Percentiles rank a stretch among this genome's conserved stretches.
Evolutionary conservation across 2,797 vertebrate species (phyloP).

Genomic region (Melanotaenia boesemani): DNA sequence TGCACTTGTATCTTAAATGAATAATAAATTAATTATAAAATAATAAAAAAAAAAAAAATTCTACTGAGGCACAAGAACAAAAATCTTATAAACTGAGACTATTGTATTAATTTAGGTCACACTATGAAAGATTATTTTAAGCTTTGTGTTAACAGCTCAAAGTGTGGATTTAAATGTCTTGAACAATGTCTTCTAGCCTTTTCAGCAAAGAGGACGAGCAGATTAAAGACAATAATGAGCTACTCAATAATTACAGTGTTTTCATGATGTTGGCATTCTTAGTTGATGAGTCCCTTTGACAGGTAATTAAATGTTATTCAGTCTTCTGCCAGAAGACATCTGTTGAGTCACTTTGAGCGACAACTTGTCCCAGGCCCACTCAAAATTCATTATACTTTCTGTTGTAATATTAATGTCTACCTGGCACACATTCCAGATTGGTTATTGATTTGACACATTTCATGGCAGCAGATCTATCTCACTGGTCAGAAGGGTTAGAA

Average conservation of each 20-base stretch:
- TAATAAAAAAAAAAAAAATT: not conserved
- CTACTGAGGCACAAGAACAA: not conserved
- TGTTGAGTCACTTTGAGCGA: slow-evolving; percentile 65
- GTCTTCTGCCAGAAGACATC: slow-evolving; percentile 54
- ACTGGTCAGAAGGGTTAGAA: slow-evolving; percentile 20
- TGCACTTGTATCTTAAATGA: not conserved
- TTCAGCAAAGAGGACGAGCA: slow-evolving; percentile 4
- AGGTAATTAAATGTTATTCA: slow-evolving; percentile 65
- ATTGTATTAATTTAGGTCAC: not conserved
- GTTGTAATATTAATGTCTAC: slow-evolving; percentile 53
- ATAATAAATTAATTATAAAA: not conserved
- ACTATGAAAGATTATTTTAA: not conserved
- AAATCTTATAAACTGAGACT: too few species aligned
- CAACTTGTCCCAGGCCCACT: slow-evolving; percentile 58
- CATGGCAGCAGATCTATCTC: slow-evolving; percentile 31
- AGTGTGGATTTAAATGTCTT: slow-evolving; percentile 4
- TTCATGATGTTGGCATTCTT: slow-evolving; percentile 52
- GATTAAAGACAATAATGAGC: slow-evolving; percentile 26
- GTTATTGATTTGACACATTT: slow-evolving; percentile 42
- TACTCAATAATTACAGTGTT: slow-evolving; percentile 45
- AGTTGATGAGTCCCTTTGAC: slow-evolving; percentile 61
- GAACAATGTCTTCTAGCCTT: slow-evolving; percentile 9
- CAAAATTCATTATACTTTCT: slow-evolving; percentile 50
- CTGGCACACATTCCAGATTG: slow-evolving; percentile 14
- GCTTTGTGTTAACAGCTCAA: not conserved